Evolutionary conservation across 2,113 vertebrate genomes (phyloP), one percentile per base, ranked within the genome.

Genomic region (Atrichornis clamosus): DNA sequence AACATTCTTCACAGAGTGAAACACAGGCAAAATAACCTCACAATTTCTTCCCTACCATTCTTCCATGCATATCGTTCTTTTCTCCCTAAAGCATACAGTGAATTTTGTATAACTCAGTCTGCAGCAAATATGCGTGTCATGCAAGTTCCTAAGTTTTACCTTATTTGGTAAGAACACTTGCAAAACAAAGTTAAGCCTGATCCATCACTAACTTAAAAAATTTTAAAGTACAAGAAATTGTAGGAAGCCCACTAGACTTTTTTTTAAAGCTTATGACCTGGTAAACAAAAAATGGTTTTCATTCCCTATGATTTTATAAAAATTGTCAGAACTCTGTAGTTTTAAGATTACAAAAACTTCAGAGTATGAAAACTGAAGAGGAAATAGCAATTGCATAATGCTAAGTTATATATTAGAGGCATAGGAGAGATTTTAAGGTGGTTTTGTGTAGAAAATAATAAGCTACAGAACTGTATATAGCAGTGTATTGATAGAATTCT

Each of bases 391-490:
- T 97, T 98, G 63, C n/a, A 8, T 96, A 95, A 90, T 93, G 62
- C 68, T 94, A 96, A 97, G 78, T 90, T 85, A 93, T 94, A 84
- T 78, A 97, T 96, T 96, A 97, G 95, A 98, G 97, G 80, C 96
- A 96, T 65, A 93, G 88, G 81, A 96, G 78, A 92, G 14, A 46
- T 89, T 96, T 94, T 94, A 92, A 97, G 96, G 85, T 95, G 81
- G 35, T 33, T 95, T 70, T 30, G 63, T 95, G 39, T 94, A 77
- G 95, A 95, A 97, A 97, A 96, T 97, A 97, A 96, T 94, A 90
- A 96, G 83, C 76, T 93, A 56, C 56, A 83, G 76, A 90, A 92
- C 79, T 90, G 47, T 47, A 67, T 72, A 67, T 68, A 94, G 74
- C 64, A 58, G 32, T 75, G 87, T 90, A 93, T 90, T 93, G 52